These are phyloP conservation scores for Cynopterus sphinx DNA, from an alignment of 2,797 vertebrate genomes.

Conservation along the genomic window DNA sequence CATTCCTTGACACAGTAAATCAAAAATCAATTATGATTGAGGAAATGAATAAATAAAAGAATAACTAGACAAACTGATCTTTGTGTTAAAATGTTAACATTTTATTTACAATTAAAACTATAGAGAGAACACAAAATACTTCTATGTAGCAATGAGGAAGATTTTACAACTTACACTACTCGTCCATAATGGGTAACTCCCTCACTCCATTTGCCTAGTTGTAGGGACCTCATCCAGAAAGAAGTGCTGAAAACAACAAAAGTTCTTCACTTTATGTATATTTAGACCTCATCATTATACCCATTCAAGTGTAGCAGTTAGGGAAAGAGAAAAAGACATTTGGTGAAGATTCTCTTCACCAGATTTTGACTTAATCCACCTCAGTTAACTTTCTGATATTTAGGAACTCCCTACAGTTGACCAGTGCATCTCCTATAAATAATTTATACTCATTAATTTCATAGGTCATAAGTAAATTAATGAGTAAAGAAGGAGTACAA, in stretches of 20 bases:
- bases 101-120: background rate
- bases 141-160: background rate
- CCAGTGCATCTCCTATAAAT: too few species aligned
- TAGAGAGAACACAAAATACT: background rate
- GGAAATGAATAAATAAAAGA: background rate
- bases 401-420: too few species aligned
- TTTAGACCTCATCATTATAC: background rate
- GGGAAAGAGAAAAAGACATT: background rate
- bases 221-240: background rate
- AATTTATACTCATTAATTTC: background rate
- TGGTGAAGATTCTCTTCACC: background rate
- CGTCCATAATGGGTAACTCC: background rate
- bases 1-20: background rate
- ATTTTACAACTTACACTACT: background rate
- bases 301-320: background rate
- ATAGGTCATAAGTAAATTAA: background rate
- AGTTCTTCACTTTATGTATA: background rate
- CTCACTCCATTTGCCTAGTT: accelerated
- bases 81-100: background rate
- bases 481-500: accelerated
- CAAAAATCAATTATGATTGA: background rate
- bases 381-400: background rate
- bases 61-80: background rate
- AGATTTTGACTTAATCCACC: background rate
- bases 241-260: background rate